A percentile compares a stretch with the other conserved stretches of the same genome.
phyloP scores from a whole-genome alignment of 2,113 vertebrate species.

The Cyprinodon brontotheroides region DNA sequence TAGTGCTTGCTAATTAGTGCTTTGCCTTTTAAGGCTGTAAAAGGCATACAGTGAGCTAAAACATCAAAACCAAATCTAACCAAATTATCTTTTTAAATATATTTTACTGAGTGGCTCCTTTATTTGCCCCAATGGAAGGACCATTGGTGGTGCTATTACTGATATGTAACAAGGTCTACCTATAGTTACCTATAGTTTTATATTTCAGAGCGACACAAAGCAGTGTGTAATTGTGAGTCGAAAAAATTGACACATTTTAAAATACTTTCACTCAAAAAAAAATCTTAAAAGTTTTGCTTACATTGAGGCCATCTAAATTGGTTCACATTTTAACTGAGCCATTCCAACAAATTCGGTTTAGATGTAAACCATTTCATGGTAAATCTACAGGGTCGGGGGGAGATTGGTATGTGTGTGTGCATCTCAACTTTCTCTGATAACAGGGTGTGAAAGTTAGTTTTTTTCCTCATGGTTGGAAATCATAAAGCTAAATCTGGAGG shows the following conservation, averaged over 20 bases:
- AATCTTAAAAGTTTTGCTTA: not conserved
- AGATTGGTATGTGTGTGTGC: not conserved
- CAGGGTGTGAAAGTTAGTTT: not conserved
- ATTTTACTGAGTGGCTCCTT: constrained; percentile 66
- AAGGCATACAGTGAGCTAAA: constrained; percentile 59
- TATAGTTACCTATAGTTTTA: not conserved
- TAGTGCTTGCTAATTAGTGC: constrained; percentile 53
- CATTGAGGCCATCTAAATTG: too few relatives aligned
- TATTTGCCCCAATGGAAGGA: constrained; percentile 55
- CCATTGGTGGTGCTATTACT: constrained; percentile 63
- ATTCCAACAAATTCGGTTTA: too few relatives aligned
- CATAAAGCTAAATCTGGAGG: not conserved
- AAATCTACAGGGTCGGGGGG: too few relatives aligned
- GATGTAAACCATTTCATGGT: too few relatives aligned
- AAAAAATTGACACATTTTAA: not conserved
- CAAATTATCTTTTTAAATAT: constrained; percentile 41
- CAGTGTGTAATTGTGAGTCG: not conserved
- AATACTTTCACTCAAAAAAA: not conserved
- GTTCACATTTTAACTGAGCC: too few relatives aligned
- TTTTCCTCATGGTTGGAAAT: not conserved
- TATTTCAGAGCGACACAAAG: not conserved
- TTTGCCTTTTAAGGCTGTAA: constrained; percentile 58
- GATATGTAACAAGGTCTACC: constrained; percentile 44
- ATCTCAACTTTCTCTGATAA: not conserved
- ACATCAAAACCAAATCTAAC: constrained; percentile 54